Evolutionary conservation across 2,113 vertebrate species (phyloP).

Genomic region (Percopsis transmontana): DNA sequence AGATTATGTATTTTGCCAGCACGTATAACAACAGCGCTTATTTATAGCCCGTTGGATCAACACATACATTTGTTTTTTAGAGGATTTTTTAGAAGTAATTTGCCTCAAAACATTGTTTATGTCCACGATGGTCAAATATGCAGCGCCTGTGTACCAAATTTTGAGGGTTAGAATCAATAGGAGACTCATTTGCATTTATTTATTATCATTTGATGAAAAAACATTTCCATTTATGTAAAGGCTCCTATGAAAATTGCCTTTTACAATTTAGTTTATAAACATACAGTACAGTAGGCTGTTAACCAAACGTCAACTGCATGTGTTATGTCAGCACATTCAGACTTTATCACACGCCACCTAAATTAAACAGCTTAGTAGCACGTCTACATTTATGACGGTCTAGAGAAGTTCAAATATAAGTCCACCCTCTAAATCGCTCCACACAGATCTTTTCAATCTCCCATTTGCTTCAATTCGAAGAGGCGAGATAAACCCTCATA

Average conservation of each 20-base stretch:
- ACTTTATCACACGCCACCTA: conserved; percentile 12
- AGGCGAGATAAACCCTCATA: conserved; percentile 15
- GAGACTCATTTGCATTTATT: too few species aligned
- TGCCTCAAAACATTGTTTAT: not conserved
- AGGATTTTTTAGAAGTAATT: not conserved
- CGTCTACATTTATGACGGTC: too few species aligned
- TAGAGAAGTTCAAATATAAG: too few species aligned
- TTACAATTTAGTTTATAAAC: not conserved
- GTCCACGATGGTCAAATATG: too few species aligned
- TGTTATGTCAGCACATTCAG: conserved; percentile 10
- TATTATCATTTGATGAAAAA: too few species aligned
- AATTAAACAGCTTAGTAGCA: conserved; percentile 1
- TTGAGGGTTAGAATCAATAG: too few species aligned
- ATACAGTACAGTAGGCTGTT: conserved; percentile 9
- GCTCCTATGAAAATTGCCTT: too few species aligned
- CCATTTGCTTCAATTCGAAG: conserved; percentile 16
- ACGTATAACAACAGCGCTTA: too few species aligned
- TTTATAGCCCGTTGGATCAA: not conserved
- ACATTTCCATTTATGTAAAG: too few species aligned
- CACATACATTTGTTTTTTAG: not conserved
- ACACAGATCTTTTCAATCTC: not conserved
- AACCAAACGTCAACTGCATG: conserved; percentile 4
- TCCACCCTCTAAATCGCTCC: too few species aligned
- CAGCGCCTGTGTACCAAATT: not conserved
- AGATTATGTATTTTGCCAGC: not conserved